phyloP scores from a whole-genome alignment of 2,888 invertebrate genomes.

The Polydrusus pterygomalis region DNA sequence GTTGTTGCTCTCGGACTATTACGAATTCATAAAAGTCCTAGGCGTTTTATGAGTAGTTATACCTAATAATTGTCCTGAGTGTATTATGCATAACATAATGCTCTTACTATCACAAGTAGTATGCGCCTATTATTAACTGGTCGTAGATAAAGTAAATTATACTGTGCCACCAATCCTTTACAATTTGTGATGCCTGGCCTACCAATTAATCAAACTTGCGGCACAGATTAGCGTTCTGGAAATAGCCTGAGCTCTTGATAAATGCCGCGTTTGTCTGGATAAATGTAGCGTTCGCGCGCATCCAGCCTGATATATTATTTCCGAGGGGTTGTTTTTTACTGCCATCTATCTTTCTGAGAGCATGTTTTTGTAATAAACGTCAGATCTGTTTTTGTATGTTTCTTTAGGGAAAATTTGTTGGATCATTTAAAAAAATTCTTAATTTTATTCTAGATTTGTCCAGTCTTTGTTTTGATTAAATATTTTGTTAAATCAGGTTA shows the following conservation, averaged over 20 bases:
- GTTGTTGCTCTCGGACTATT: too few species aligned
- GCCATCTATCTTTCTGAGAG: slow-evolving; percentile 63
- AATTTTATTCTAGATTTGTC: slow-evolving; percentile 25
- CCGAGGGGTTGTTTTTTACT: slow-evolving; percentile 66
- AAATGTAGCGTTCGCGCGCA: slow-evolving; percentile 67
- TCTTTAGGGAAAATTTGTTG: slow-evolving; percentile 48
- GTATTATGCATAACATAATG: not conserved
- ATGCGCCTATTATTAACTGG: too few species aligned
- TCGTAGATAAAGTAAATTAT: not conserved
- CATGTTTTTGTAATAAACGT: slow-evolving; percentile 66
- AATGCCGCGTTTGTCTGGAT: slow-evolving; percentile 67
- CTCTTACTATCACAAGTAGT: too few species aligned
- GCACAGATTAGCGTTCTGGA: slow-evolving; percentile 65
- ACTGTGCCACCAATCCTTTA: slow-evolving; percentile 8
- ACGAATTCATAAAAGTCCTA: too few species aligned
- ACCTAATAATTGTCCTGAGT: not conserved
- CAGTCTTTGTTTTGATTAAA: too few species aligned
- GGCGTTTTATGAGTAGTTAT: too few species aligned
- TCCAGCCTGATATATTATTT: slow-evolving; percentile 68
- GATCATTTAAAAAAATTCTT: slow-evolving; percentile 40
- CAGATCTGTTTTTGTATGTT: slow-evolving; percentile 51
- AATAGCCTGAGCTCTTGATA: slow-evolving; percentile 66
- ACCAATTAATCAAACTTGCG: slow-evolving; percentile 47
- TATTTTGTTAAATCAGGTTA: too few species aligned
- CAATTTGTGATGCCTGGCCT: slow-evolving; percentile 22